phyloP scores from a whole-genome alignment of 2,113 vertebrate species.

The Bolborhynchus lineola region DNA sequence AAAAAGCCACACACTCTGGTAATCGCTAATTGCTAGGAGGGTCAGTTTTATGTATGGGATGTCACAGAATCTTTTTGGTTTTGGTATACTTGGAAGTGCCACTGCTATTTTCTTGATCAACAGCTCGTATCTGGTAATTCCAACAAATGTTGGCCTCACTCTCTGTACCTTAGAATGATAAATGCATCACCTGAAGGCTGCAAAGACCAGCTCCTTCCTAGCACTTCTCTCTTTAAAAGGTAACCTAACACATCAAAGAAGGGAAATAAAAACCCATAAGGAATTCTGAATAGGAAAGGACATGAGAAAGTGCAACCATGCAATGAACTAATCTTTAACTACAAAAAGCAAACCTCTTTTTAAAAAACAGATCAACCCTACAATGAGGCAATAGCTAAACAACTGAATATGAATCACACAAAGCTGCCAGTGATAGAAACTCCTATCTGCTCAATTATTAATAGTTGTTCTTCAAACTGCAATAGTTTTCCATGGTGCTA shows the following conservation, averaged over 20 bases:
- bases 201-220: background rate
- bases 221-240: background rate
- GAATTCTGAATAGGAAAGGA: background rate
- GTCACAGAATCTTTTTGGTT: background rate
- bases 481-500: background rate
- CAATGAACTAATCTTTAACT: background rate
- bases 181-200: background rate
- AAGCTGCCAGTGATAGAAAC: background rate
- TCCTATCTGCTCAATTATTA: background rate
- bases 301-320: background rate
- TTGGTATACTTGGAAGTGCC: background rate
- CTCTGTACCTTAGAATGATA: background rate
- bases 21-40: background rate
- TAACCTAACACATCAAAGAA: background rate
- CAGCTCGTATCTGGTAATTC: background rate
- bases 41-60: background rate
- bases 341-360: background rate
- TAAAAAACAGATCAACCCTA: background rate
- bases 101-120: background rate
- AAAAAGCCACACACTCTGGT: background rate
- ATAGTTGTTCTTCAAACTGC: background rate
- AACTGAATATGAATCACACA: background rate
- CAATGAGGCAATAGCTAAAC: background rate
- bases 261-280: background rate
- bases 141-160: background rate